Conservation (phyloP, 2,113 vertebrate species). For the Corynorhinus townsendii region DNA sequence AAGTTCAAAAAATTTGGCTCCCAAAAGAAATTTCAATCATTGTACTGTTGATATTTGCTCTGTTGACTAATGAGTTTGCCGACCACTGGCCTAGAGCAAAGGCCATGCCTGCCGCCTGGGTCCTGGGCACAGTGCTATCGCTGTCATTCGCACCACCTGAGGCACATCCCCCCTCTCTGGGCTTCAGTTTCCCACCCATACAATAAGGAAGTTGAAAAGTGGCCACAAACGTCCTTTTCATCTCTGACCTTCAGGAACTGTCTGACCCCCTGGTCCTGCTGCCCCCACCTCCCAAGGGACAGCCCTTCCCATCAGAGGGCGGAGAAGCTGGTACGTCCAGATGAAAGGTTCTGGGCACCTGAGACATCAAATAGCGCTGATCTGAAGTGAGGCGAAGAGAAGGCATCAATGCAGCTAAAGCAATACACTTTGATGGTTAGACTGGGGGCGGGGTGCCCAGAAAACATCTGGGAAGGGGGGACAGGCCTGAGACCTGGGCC, state of each 20-base stretch:
- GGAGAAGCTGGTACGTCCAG: conserved; percentile 36
- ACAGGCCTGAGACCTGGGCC: background rate
- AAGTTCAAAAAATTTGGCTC: no score
- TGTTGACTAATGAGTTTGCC: no score
- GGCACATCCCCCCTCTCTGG: background rate
- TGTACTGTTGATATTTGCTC: no score
- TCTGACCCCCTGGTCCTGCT: background rate
- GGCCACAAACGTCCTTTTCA: background rate
- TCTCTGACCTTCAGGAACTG: conserved; percentile 19
- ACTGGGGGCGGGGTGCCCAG: background rate
- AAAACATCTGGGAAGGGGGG: background rate
- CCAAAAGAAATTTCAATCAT: no score
- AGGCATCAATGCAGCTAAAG: background rate
- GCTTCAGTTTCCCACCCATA: background rate
- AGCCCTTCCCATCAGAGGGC: background rate
- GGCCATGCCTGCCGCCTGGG: background rate
- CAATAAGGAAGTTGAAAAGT: background rate
- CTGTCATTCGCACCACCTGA: fast-evolving
- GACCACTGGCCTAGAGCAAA: background rate
- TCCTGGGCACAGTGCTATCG: fast-evolving
- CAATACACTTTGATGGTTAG: conserved; percentile 32
- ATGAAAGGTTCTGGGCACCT: conserved; percentile 27
- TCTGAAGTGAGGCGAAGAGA: background rate
- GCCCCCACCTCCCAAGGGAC: background rate
- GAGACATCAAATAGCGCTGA: conserved; percentile 52